These are phyloP conservation scores for Leptinotarsa rubiginosa DNA, from an alignment of 2,888 invertebrate species.

Conservation along the genomic window DNA sequence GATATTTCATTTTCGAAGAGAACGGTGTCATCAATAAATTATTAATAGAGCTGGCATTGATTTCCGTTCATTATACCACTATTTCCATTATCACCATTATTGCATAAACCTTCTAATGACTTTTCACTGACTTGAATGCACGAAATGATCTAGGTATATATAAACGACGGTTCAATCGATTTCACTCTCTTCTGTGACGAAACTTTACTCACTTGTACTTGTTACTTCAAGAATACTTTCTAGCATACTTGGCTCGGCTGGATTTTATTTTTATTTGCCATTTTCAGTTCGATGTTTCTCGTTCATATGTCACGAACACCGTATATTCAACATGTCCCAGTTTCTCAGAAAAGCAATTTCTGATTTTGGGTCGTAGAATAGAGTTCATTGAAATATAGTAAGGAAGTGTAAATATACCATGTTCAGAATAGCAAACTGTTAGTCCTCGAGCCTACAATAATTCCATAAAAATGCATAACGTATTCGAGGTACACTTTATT, in stretches of 20 bases:
- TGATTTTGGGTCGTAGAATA: neutral
- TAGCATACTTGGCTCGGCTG: neutral
- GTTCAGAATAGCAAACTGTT: too few species aligned
- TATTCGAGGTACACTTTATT: too few species aligned
- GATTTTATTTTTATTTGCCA: constrained; percentile 4
- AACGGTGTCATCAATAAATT: too few species aligned
- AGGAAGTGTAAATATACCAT: neutral
- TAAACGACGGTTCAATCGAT: neutral
- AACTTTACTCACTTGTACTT: neutral
- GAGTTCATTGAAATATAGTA: neutral
- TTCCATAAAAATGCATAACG: too few species aligned
- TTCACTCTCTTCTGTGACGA: neutral
- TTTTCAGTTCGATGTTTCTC: neutral
- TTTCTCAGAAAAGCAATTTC: constrained; percentile 2
- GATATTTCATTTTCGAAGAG: too few species aligned
- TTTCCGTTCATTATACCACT: too few species aligned
- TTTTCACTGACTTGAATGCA: neutral
- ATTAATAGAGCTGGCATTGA: too few species aligned
- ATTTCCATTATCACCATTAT: too few species aligned
- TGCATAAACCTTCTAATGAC: neutral
- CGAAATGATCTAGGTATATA: neutral
- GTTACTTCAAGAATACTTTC: neutral
- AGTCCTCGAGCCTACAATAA: too few species aligned
- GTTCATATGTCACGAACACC: neutral
- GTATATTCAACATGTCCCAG: neutral